Percentiles rank a stretch among this genome's conserved stretches.
These are phyloP conservation scores for Cepaea hortensis DNA, from an alignment of 2,888 invertebrate genomes.

Conservation along the genomic window DNA sequence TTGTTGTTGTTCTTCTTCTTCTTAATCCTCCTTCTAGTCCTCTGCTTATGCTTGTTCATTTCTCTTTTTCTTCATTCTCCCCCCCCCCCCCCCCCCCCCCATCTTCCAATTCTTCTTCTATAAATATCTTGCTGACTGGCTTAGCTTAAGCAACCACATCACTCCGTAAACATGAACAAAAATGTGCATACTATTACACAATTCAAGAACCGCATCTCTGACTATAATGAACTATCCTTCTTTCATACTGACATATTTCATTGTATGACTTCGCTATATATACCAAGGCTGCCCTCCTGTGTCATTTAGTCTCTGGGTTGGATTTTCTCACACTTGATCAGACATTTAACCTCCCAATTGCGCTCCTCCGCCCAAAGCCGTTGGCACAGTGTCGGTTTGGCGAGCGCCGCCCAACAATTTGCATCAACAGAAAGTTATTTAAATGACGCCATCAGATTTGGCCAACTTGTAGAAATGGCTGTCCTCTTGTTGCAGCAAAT, in stretches of 20 bases:
- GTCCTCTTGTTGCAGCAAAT: constrained; percentile 69
- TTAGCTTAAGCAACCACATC: no score
- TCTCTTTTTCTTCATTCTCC: background rate
- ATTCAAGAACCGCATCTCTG: no score
- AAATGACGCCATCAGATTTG: constrained; percentile 66
- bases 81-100: background rate
- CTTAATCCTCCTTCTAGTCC: background rate
- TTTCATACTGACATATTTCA: no score
- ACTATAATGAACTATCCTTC: no score
- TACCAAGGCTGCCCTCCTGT: background rate
- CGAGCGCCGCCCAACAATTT: background rate
- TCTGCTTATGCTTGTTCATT: background rate
- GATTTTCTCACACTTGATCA: background rate
- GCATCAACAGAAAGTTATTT: background rate
- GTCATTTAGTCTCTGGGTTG: background rate
- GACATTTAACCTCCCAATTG: background rate
- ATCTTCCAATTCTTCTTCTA: background rate
- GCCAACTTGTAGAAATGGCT: constrained; percentile 75
- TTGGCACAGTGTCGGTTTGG: background rate
- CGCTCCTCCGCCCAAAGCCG: background rate
- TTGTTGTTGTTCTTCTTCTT: background rate
- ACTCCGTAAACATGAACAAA: no score
- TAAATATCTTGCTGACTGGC: no score
- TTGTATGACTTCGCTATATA: background rate
- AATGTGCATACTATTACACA: no score